These are phyloP conservation scores for Sinodicranocentrus sp. DNA, from an alignment of 2,888 invertebrate species.

Conservation along the genomic window DNA sequence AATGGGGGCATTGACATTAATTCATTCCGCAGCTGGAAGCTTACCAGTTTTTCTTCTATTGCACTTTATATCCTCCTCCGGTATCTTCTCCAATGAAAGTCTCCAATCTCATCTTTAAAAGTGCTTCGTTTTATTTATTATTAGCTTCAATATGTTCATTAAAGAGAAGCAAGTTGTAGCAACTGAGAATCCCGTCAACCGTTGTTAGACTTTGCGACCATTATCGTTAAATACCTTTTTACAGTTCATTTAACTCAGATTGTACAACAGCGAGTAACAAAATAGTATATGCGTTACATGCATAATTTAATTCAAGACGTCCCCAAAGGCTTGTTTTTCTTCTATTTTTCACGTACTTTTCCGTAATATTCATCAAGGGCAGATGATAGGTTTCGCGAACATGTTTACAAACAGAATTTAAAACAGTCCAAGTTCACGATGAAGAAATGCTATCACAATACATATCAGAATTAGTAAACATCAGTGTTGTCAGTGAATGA, in stretches of 20 bases:
- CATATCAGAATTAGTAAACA: background rate
- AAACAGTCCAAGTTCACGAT: constrained; percentile 7
- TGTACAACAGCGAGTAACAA: constrained; percentile 8
- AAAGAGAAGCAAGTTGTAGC: background rate
- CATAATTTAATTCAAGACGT: background rate
- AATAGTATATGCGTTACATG: background rate
- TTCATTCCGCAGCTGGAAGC: constrained; percentile 30
- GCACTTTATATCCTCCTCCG: background rate
- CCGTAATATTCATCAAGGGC: background rate
- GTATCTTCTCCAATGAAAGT: background rate
- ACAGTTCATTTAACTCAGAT: background rate
- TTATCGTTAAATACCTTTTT: background rate
- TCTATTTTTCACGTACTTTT: background rate
- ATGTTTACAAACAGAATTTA: constrained; percentile 1
- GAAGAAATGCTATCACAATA: background rate
- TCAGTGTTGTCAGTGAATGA: background rate
- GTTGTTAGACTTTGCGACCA: too few species aligned
- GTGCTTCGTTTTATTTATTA: background rate
- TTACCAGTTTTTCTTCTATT: background rate
- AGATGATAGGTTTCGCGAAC: background rate
- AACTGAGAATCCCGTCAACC: too few species aligned
- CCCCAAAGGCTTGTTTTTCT: background rate
- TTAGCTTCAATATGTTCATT: background rate
- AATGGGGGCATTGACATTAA: constrained; percentile 80
- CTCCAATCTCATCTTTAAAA: background rate